These are phyloP conservation scores for Diprion similis DNA, from an alignment of 1,140 invertebrate genomes.

Conservation along the genomic window DNA sequence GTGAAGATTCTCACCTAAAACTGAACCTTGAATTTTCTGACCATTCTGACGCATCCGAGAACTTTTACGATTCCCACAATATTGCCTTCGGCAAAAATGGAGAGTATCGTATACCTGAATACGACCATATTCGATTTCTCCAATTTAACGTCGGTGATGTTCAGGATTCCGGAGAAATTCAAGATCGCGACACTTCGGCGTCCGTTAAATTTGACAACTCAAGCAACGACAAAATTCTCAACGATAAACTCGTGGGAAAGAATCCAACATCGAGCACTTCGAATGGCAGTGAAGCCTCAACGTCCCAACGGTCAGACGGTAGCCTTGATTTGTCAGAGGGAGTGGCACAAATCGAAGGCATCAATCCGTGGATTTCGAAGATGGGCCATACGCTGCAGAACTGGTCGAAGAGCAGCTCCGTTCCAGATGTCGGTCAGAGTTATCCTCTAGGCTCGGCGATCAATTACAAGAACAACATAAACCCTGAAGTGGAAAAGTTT, in stretches of 20 bases:
- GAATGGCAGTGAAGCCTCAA: not conserved
- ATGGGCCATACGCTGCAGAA: not conserved
- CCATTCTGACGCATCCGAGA: not conserved
- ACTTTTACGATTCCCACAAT: slow-evolving; percentile 6
- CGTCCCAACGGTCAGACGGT: not conserved
- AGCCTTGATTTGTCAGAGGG: not conserved
- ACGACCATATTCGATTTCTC: slow-evolving; percentile 8
- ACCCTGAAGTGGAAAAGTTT: slow-evolving; percentile 13
- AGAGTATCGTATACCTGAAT: slow-evolving; percentile 9
- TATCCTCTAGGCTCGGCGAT: not conserved
- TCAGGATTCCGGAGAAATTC: not conserved
- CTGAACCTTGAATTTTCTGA: slow-evolving; percentile 8
- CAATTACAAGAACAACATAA: slow-evolving; percentile 16
- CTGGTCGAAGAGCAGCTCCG: not conserved
- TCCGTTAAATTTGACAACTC: not conserved
- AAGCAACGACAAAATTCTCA: not conserved
- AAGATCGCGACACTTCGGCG: not conserved
- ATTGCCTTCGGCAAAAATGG: slow-evolving; percentile 11
- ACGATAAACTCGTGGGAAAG: not conserved
- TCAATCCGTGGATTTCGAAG: not conserved
- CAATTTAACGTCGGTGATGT: not conserved
- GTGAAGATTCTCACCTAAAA: slow-evolving; percentile 13
- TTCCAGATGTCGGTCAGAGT: not conserved
- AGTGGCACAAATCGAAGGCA: not conserved
- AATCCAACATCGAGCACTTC: not conserved